Evolutionary conservation across 2,797 vertebrate species (phyloP), one percentile per base, ranked within the genome.

Genomic region (Kryptolebias ocellatus): DNA sequence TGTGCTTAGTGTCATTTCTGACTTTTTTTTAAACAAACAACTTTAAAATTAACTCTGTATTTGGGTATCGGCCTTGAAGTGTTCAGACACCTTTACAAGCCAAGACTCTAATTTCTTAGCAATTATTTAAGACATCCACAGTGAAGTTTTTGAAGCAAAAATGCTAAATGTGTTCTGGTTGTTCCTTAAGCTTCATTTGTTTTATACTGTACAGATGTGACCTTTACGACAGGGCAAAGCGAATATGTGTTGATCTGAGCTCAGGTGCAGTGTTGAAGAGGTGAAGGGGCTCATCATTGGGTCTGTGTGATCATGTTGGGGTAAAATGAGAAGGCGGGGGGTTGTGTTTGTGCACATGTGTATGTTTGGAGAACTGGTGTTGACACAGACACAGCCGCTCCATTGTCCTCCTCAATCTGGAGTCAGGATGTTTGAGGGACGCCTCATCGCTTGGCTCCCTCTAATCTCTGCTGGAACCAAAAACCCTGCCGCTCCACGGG

Each of bases 391-490:
- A 91, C 87, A 90, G 87, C 79, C 83, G 61, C 82, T 61, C 81
- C 79, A 88, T 91, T 92, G 89, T 89, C 81, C 90, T 82, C 79
- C 74, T 64, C 72, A 81, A 76, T 83, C 82, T 83, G 78, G 63
- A 74, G 81, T 79, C 92, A 90, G 89, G 85, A 92, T 92, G 90
- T 91, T 90, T 90, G 85, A 85, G 79, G 81, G 86, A 72, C 72
- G 75, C 84, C 83, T 92, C 79, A 82, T 84, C 60, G 71, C 84
- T 84, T 81, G 87, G 83, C 88, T 83, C 74, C 59, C 76, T 84
- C 88, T 94, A 90, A 93, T 92, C 91, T 91, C 85, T 60, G 86
- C 73, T 90, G 90, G 89, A 91, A 83, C 83, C 68, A 55, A 76
- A 81, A 77, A 71, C 76, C 86, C 71, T 55, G 82, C 15, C 73